Evolutionary conservation across 1,140 invertebrate species (phyloP).

Genomic region (Odontomachus brunneus): DNA sequence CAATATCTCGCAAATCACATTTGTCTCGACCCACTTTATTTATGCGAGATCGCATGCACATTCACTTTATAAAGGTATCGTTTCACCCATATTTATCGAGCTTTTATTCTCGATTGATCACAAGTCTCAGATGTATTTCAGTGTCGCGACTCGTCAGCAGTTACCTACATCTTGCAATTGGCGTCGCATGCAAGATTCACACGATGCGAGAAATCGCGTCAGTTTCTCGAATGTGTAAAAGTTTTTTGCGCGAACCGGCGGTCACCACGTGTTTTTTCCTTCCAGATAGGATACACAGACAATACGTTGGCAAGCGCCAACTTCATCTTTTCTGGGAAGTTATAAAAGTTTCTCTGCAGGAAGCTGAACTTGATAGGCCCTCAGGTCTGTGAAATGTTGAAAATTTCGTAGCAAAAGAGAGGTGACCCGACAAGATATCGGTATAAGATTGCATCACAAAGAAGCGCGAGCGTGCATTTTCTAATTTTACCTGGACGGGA

Average conservation of each 20-base stretch:
- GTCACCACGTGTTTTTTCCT: neutral
- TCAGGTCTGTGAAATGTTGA: neutral
- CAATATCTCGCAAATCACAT: conserved; percentile 29
- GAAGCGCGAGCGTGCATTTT: conserved; percentile 9
- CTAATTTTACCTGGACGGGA: neutral
- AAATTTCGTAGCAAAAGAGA: neutral
- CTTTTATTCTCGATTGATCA: conserved; percentile 17
- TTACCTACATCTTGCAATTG: no score
- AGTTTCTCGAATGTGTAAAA: conserved; percentile 31
- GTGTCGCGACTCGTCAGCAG: no score
- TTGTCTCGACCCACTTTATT: conserved; percentile 25
- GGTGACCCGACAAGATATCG: neutral
- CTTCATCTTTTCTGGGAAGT: neutral
- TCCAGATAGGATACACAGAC: no score
- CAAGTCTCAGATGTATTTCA: conserved; percentile 10
- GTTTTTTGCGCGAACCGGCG: conserved; percentile 17
- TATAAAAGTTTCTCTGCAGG: neutral
- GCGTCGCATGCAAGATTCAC: no score
- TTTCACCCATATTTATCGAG: neutral
- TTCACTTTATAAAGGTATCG: neutral
- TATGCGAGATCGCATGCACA: conserved; percentile 8
- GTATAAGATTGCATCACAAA: neutral
- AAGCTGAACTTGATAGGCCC: neutral
- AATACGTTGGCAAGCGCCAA: neutral
- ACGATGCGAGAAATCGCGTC: conserved; percentile 1